Percentiles rank a stretch among this genome's conserved stretches.
phyloP scores from a whole-genome alignment of 2,888 invertebrate genomes.

The Sinotaia quadrata region DNA sequence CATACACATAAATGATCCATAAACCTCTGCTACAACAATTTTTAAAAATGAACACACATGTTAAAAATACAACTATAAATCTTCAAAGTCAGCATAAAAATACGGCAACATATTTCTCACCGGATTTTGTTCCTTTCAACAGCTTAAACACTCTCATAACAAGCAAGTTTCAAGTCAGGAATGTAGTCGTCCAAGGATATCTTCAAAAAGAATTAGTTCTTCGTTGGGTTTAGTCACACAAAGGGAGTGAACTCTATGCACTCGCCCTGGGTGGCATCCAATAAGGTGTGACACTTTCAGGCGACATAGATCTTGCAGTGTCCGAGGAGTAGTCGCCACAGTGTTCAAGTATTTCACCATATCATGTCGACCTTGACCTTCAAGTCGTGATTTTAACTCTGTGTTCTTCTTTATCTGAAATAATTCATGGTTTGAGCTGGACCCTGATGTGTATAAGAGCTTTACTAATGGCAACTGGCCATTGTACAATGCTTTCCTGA shows the following conservation, averaged over 20 bases:
- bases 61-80: too few relatives aligned
- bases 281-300: neutral
- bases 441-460: neutral
- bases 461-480: neutral
- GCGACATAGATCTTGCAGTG: slow-evolving; percentile 4
- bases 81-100: too few relatives aligned
- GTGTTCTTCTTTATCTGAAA: neutral
- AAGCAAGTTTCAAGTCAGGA: too few relatives aligned
- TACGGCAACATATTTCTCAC: too few relatives aligned
- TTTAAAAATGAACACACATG: too few relatives aligned
- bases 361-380: slow-evolving; percentile 1
- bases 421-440: neutral
- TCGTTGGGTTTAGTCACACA: neutral
- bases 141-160: too few relatives aligned
- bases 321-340: neutral
- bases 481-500: neutral
- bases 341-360: neutral
- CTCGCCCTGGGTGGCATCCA: neutral
- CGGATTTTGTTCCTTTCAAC: too few relatives aligned
- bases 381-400: neutral
- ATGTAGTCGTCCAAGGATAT: too few relatives aligned
- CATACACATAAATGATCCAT: too few relatives aligned
- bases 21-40: too few relatives aligned
- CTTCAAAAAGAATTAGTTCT: neutral
- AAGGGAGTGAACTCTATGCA: neutral